phyloP scores from a whole-genome alignment of 2,888 invertebrate species.

The Pterostichus niger region DNA sequence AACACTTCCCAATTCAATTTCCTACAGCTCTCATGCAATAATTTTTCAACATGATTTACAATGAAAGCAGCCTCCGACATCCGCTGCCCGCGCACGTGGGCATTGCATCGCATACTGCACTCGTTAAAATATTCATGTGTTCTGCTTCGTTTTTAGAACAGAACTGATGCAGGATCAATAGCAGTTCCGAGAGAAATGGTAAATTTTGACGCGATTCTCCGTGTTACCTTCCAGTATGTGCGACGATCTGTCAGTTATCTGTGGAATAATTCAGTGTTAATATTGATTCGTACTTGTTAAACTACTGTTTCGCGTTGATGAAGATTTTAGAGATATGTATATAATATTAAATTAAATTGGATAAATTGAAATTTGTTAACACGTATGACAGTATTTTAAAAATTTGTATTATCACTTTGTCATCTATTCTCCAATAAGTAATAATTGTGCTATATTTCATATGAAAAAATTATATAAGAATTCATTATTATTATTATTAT shows the following conservation, averaged over 20 bases:
- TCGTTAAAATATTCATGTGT: conserved; percentile 51
- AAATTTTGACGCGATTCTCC: conserved; percentile 42
- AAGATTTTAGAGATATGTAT: background rate
- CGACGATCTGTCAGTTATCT: conserved; percentile 48
- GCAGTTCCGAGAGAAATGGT: conserved; percentile 20
- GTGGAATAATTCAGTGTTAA: conserved; percentile 43
- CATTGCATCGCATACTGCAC: conserved; percentile 23
- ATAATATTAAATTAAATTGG: background rate
- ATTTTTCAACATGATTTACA: conserved; percentile 55
- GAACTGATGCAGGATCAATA: conserved; percentile 58
- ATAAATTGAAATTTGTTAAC: background rate
- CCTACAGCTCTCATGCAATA: background rate
- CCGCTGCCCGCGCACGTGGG: background rate
- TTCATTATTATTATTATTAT: no score
- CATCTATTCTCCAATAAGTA: no score
- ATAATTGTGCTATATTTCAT: no score
- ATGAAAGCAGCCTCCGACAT: conserved; percentile 6
- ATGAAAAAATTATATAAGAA: no score
- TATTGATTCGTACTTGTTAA: conserved; percentile 33
- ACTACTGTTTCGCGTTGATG: background rate
- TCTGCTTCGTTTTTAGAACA: conserved; percentile 57
- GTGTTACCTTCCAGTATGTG: conserved; percentile 19
- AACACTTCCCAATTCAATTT: conserved; percentile 44
- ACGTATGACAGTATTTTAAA: background rate
- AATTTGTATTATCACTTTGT: no score